Percentiles rank a stretch among this genome's conserved stretches.
Conservation (phyloP, 2,888 invertebrate genomes). For the Leuctra nigra region DNA sequence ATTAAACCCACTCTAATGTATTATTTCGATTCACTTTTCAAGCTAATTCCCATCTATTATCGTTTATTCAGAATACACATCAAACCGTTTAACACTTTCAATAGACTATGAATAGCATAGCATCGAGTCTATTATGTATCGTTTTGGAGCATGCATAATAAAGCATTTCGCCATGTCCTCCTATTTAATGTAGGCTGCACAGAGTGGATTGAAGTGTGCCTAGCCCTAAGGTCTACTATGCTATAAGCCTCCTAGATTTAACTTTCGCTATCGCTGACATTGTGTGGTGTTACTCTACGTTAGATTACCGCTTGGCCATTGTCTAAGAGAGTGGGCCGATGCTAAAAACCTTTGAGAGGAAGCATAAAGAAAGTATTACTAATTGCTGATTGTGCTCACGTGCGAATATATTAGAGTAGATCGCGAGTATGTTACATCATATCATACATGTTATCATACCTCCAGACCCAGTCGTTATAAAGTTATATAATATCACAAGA, state of each 20-base stretch:
- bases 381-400: constrained; percentile 12
- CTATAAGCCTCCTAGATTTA: background rate
- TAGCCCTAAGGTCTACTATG: background rate
- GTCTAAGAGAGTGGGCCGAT: background rate
- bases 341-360: constrained; percentile 5
- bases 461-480: background rate
- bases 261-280: background rate
- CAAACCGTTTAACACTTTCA: background rate
- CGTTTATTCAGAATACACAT: background rate
- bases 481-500: background rate
- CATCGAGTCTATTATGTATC: too few species aligned
- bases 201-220: too few species aligned
- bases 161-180: too few species aligned
- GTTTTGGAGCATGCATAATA: too few species aligned
- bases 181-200: too few species aligned
- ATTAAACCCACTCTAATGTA: too few species aligned
- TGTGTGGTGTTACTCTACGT: background rate
- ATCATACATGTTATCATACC: background rate
- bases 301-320: background rate
- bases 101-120: background rate
- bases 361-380: constrained; percentile 16
- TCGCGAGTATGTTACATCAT: background rate
- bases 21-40: too few species aligned
- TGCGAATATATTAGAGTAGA: constrained; percentile 12
- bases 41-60: too few species aligned